Base-by-base conservation (phyloP, 2,888 invertebrate species). In the Allygus modestus region DNA sequence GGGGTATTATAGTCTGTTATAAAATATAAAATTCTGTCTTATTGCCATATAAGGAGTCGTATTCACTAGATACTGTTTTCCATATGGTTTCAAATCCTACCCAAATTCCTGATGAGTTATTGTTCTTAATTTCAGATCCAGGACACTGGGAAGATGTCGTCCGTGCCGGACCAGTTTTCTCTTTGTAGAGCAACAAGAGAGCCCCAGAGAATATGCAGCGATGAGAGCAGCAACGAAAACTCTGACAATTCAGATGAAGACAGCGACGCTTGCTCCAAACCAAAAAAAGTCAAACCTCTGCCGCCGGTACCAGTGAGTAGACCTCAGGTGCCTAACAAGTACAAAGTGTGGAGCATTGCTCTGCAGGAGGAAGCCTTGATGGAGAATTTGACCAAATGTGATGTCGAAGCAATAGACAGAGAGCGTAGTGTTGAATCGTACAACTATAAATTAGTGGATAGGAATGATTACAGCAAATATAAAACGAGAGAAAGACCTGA, bases 281-380 rank as follows among this genome's bases (percentile, higher is more conserved):
- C 58, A 89, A 89, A 77, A 89, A 90, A 84, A 90, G 90, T 71
- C 89, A 89, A 82, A 51, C 33, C 75, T 17, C 46, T 79, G 37
- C 83, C 61, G 41, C 41, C 20, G 20, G 51, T 26, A n/a, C 15
- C 88, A 89, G 81, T 89, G 12, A 51, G 23, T 1, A 81, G 43
- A 88, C 83, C 89, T 17, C 91, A 91, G 20, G 87, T 91, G 87
- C 93, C 92, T 86, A 94, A 94, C 84, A 95, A 95, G 90, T 96
- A 96, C 89, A 95, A 95, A 90, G 93, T 97, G 87, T 97, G 97
- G 97, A 92, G 93, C 87, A 91, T 91, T 0, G 92, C 92, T 86
- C 90, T 92, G n/a, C 94, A 96, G 91, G 97, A 97, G 89, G 96
- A 97, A 87, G 92, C 95, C 0, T 90, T 97, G 81, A 94, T 95